A percentile compares a stretch with the other conserved stretches of the same genome.
phyloP scores from a whole-genome alignment of 1,140 invertebrate genomes.

The Oppia nitens region DNA sequence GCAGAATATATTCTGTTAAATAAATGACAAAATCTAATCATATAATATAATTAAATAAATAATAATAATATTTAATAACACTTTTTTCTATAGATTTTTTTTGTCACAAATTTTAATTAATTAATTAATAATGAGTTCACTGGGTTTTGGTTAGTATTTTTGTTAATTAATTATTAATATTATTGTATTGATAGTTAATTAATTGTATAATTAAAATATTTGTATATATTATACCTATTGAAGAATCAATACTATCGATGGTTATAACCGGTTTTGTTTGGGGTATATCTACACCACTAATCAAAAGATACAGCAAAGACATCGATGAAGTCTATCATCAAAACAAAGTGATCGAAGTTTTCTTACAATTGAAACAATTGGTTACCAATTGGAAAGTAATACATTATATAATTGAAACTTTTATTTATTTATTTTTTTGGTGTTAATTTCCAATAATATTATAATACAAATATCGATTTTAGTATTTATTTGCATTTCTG shows the following conservation, averaged over 20 bases:
- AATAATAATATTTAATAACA: no score
- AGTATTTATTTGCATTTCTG: not conserved
- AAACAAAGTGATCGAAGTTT: not conserved
- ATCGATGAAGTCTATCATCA: not conserved
- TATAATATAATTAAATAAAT: no score
- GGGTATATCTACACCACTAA: slow-evolving; percentile 9
- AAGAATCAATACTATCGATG: not conserved
- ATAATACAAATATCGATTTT: not conserved
- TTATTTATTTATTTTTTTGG: no score
- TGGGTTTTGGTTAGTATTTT: not conserved
- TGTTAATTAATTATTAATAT: no score
- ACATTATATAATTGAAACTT: not conserved
- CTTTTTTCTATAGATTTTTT: no score
- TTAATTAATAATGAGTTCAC: not conserved
- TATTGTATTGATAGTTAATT: not conserved
- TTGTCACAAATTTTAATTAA: no score
- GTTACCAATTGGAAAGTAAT: slow-evolving; percentile 8
- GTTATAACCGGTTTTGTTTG: not conserved
- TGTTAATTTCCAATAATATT: not conserved
- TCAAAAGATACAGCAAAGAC: not conserved
- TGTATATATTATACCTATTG: not conserved
- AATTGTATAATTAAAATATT: not conserved
- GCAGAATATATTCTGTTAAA: no score
- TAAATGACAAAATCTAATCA: no score
- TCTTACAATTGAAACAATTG: not conserved